These are phyloP conservation scores for Tenebrio molitor DNA, from an alignment of 1,140 invertebrate species.

Conservation along the genomic window DNA sequence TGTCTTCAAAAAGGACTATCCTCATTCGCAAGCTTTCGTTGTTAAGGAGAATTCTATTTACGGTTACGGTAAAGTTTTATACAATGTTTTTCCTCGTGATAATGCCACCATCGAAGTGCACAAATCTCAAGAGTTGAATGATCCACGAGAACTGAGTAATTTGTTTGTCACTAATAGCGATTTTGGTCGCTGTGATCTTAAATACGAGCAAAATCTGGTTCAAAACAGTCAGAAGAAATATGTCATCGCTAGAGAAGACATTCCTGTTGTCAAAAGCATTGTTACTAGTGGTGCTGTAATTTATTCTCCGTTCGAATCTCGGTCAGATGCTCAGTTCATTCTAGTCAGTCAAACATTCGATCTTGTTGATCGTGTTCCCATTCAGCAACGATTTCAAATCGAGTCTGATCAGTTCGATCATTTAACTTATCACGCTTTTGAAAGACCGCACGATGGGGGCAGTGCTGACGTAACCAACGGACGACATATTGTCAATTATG, in stretches of 20 bases:
- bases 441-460: conserved; percentile 46
- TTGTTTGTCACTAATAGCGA: background rate
- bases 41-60: conserved; percentile 53
- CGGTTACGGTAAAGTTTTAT: conserved; percentile 47
- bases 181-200: conserved; percentile 32
- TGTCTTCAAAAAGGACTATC: background rate
- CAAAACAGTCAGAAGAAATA: conserved; percentile 51
- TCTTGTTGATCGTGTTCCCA: conserved; percentile 53
- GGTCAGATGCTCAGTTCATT: conserved; percentile 65
- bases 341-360: conserved; percentile 65
- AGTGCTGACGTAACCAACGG: conserved; percentile 62
- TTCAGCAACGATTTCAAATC: background rate
- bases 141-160: no score
- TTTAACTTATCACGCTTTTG: conserved; percentile 58
- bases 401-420: conserved; percentile 48
- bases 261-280: conserved; percentile 46
- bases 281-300: conserved; percentile 59
- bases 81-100: conserved; percentile 49
- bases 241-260: conserved; percentile 48
- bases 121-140: conserved; percentile 52
- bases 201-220: conserved; percentile 48
- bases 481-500: conserved; percentile 59
- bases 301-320: conserved; percentile 64
- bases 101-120: conserved; percentile 48
- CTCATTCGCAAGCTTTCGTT: conserved; percentile 46